Percentiles rank a stretch among this genome's conserved stretches.
These are phyloP conservation scores for Corapipo altera DNA, from an alignment of 2,113 vertebrate species.

Conservation along the genomic window DNA sequence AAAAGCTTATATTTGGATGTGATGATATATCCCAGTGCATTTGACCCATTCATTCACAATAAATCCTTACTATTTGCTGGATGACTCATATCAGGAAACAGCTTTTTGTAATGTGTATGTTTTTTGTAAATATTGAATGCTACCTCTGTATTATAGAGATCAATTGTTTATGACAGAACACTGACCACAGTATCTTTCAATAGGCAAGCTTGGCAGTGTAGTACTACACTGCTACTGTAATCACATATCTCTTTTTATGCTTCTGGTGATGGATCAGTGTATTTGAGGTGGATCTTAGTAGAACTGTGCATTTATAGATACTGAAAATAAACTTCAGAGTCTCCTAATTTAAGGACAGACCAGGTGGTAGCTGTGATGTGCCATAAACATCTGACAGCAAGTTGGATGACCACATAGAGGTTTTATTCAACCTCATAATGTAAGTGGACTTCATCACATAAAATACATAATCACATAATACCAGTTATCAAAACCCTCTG, in stretches of 20 bases:
- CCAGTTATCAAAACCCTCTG: background rate
- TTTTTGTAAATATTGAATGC: background rate
- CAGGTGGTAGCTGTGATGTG: background rate
- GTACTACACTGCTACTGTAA: background rate
- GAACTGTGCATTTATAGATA: background rate
- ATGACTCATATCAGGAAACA: background rate
- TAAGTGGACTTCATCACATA: background rate
- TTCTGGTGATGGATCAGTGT: background rate
- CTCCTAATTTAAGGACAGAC: background rate
- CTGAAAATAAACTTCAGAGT: background rate
- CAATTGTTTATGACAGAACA: background rate
- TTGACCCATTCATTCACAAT: background rate
- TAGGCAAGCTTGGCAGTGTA: background rate
- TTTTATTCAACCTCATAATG: background rate
- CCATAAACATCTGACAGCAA: background rate
- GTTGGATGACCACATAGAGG: background rate
- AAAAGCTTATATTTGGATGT: background rate
- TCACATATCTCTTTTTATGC: background rate
- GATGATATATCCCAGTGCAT: background rate
- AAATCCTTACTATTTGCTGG: background rate
- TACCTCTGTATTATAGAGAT: background rate
- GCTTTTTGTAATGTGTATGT: background rate
- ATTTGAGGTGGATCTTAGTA: background rate
- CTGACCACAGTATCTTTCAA: background rate
- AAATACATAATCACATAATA: background rate